Percentiles rank a stretch among this genome's conserved stretches.
Conservation (phyloP, 1,140 invertebrate species). For the Bombus polaris region DNA sequence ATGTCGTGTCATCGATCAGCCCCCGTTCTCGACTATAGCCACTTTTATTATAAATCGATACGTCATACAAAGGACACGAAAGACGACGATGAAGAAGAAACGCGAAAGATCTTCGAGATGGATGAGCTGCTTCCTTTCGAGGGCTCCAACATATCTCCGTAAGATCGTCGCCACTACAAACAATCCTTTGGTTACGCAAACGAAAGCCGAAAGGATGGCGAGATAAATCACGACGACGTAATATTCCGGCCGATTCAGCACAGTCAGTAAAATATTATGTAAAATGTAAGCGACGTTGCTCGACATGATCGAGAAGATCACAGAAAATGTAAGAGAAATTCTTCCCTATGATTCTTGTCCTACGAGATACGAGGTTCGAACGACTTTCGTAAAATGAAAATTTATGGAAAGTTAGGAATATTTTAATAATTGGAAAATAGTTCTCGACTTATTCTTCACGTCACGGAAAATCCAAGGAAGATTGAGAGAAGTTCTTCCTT, state of each 20-base stretch:
- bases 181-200: constrained; percentile 11
- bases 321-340: neutral
- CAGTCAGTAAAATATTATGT: neutral
- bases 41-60: constrained; percentile 20
- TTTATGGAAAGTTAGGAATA: no score
- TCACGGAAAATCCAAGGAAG: no score
- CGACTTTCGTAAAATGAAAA: no score
- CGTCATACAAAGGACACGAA: neutral
- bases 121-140: neutral
- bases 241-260: neutral
- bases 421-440: no score
- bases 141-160: neutral
- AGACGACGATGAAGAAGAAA: neutral
- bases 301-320: neutral
- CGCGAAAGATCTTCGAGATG: neutral
- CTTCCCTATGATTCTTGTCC: neutral
- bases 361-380: no score
- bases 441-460: no score
- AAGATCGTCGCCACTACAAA: neutral
- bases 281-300: neutral
- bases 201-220: neutral
- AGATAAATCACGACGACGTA: neutral
- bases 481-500: neutral
- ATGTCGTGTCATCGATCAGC: neutral
- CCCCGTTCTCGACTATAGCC: neutral